These are phyloP conservation scores for Upupa epops DNA, from an alignment of 2,113 vertebrate species.

Conservation along the genomic window DNA sequence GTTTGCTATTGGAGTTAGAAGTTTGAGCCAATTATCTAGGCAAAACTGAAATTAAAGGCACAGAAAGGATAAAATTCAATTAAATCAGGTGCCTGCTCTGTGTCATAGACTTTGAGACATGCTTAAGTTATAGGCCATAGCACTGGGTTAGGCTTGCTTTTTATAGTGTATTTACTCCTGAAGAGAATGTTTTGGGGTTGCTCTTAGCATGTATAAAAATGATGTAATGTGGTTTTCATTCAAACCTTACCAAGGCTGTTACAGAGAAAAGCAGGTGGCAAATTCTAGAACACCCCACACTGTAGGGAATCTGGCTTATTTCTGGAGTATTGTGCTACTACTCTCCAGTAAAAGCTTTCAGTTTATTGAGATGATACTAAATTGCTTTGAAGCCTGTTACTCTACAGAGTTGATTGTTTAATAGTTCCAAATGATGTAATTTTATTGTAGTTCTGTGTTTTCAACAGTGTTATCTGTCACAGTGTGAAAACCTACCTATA, in stretches of 20 bases:
- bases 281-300: not conserved
- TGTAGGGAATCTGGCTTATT: not conserved
- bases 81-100: not conserved
- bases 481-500: not conserved
- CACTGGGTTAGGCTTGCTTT: not conserved
- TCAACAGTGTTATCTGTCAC: not conserved
- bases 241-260: not conserved
- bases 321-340: not conserved
- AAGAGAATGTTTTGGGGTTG: not conserved
- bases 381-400: not conserved
- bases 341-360: not conserved
- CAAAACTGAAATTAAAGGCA: not conserved
- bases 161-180: not conserved
- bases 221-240: not conserved
- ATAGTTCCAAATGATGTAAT: not conserved
- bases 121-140: not conserved
- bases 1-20: not conserved
- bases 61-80: not conserved
- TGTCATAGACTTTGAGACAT: accelerated
- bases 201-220: not conserved
- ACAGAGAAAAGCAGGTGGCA: not conserved
- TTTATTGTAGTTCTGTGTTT: not conserved
- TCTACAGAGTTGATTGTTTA: not conserved
- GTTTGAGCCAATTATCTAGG: not conserved
- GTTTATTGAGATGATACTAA: not conserved